These are phyloP conservation scores for Lates calcarifer DNA, from an alignment of 2,113 vertebrate genomes.

Conservation along the genomic window DNA sequence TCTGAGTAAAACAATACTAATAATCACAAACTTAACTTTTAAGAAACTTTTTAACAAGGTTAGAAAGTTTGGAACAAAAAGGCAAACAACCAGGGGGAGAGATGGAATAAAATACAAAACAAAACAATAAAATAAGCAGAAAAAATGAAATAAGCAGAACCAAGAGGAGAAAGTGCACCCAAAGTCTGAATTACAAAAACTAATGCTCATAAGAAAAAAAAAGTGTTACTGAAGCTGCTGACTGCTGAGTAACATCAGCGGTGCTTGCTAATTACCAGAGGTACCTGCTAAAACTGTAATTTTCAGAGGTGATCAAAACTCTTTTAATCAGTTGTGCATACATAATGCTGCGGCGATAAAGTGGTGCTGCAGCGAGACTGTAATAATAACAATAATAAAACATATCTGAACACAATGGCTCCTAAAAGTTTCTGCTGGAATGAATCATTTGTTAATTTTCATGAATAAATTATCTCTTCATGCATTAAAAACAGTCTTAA, in stretches of 20 bases:
- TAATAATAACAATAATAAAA: slow-evolving; percentile 71
- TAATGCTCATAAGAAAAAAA: neutral
- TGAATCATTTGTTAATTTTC: slow-evolving; percentile 80
- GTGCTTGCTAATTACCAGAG: slow-evolving; percentile 57
- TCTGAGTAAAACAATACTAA: neutral
- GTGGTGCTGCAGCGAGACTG: slow-evolving; percentile 20
- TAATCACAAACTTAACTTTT: neutral
- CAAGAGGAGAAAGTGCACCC: neutral
- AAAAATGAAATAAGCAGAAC: too few relatives aligned
- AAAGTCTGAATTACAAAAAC: slow-evolving; percentile 1
- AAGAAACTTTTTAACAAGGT: neutral
- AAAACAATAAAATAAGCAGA: neutral
- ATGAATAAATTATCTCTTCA: slow-evolving; percentile 84
- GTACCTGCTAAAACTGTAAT: slow-evolving; percentile 68
- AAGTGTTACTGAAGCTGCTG: slow-evolving; percentile 12
- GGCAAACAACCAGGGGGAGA: neutral
- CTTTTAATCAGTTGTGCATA: slow-evolving; percentile 73
- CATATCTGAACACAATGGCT: slow-evolving; percentile 67
- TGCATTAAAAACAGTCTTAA: slow-evolving; percentile 82
- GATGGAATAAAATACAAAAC: neutral
- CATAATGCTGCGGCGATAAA: slow-evolving; percentile 50
- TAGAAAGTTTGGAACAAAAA: slow-evolving; percentile 5
- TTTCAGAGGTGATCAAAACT: slow-evolving; percentile 69
- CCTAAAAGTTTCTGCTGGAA: slow-evolving; percentile 67
- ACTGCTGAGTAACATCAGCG: slow-evolving; percentile 38